Conservation (phyloP, 2,888 invertebrate genomes). For the Pristionchus exspectatus region DNA sequence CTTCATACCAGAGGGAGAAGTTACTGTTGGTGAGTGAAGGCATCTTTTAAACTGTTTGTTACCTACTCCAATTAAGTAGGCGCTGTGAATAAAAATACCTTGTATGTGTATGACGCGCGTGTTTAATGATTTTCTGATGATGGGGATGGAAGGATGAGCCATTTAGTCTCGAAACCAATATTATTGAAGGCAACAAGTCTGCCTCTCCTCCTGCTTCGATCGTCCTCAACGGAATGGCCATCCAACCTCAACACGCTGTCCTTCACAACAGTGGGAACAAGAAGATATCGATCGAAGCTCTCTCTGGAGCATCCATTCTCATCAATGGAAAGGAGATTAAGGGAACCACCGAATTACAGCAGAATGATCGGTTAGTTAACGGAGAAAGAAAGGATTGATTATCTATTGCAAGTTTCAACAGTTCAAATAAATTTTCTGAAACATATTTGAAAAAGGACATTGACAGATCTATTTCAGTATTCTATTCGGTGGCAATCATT, state of each 20-base stretch:
- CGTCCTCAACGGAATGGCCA: constrained; percentile 81
- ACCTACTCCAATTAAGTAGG: not conserved
- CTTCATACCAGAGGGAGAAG: constrained; percentile 81
- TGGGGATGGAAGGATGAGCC: no score
- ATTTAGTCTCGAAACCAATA: not conserved
- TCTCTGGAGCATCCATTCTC: constrained; percentile 80
- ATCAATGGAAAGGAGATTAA: constrained; percentile 82
- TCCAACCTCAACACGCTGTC: constrained; percentile 81
- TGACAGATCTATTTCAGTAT: constrained; percentile 77
- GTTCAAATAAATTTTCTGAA: not conserved
- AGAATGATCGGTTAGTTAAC: constrained; percentile 81
- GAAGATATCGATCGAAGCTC: constrained; percentile 50
- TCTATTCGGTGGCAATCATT: constrained; percentile 82
- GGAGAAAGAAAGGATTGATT: not conserved
- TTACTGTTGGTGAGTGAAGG: constrained; percentile 67
- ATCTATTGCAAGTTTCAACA: not conserved
- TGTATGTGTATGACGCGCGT: no score
- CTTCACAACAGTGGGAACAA: constrained; percentile 73
- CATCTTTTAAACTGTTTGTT: not conserved
- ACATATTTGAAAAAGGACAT: not conserved
- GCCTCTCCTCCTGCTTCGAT: constrained; percentile 80
- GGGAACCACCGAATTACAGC: constrained; percentile 80
- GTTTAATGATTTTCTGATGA: no score
- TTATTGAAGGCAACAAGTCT: constrained; percentile 72
- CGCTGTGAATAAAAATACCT: not conserved